Evolutionary conservation across 2,797 vertebrate genomes (phyloP).

Genomic region (Notolepis coatsorum): DNA sequence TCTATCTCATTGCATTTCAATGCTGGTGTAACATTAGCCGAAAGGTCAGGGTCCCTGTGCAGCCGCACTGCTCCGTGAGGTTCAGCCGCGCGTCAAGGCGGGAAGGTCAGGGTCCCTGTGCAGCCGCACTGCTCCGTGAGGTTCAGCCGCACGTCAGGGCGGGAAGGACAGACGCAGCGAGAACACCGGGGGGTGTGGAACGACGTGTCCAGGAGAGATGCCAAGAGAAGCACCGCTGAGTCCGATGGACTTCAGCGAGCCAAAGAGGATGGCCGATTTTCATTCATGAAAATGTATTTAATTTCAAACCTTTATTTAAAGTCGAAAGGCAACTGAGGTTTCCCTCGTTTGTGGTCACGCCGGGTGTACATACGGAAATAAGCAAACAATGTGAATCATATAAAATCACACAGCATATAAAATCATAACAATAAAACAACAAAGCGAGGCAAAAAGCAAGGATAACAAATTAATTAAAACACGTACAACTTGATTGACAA

Average conservation of each 20-base stretch:
- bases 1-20: too few species aligned
- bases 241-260: slow-evolving; percentile 1
- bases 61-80: slow-evolving; percentile 3
- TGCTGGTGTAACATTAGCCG: too few species aligned
- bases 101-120: slow-evolving; percentile 1
- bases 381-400: not conserved
- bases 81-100: slow-evolving; percentile 7
- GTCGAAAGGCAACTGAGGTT: too few species aligned
- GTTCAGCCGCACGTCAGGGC: slow-evolving; percentile 8
- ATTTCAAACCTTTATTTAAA: too few species aligned
- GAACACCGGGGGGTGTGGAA: slow-evolving; percentile 2
- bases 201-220: slow-evolving; percentile 1
- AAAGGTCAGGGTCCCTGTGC: slow-evolving; percentile 1
- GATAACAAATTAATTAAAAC: too few species aligned
- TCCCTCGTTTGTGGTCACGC: too few species aligned
- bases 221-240: not conserved
- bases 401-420: too few species aligned
- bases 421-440: too few species aligned
- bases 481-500: too few species aligned
- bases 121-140: slow-evolving; percentile 3
- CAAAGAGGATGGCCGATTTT: not conserved
- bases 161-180: not conserved
- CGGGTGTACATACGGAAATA: too few species aligned
- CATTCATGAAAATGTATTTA: too few species aligned
- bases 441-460: too few species aligned